Base-by-base conservation (phyloP, 2,797 vertebrate genomes). In the Podarcis lilfordi region DNA sequence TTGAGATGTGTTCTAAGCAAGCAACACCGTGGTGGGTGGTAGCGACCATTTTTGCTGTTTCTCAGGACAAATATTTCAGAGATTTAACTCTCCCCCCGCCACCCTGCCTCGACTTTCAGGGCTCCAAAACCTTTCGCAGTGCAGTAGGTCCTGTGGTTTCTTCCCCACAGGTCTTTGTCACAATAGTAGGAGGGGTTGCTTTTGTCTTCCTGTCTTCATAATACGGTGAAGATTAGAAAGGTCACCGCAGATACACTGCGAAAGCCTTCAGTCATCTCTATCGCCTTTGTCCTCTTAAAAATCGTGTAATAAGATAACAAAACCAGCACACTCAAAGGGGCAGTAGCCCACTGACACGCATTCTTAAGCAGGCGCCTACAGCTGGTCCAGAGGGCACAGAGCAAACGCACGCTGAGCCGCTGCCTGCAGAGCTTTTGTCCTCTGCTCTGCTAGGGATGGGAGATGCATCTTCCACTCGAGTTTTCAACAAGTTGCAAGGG, bases 251-350 rank as follows among this genome's bases (percentile, higher is more conserved):
- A 93, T 40, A 69, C 86, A 8, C 92, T 32, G 61, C 88, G 90
- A 88, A 93, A 87, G 94, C 88, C 92, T 92, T 92, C 80, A 35
- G 21, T 5, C 66, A 61, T 86, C 59, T 82, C 90, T 86, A 32
- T 61, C 86, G 86, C 91, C 89, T 90, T 93, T 91, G 77, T 90
- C 89, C 90, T 89, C 92, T 94, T 91, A 93, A 86, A 92, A 94
- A 91, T 91, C 80, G 78, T 82, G 91, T 80, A 91, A 94, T 35
- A 91, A 89, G 87, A 64, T 19, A 77, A 95, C 89, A 94, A 95
- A 95, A 91, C 76, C 89, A 80, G 5, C 50, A 75, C 80, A 35
- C 80, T 89, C 19, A 43, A 25, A 84, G 91, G 88, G 92, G 86
- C 89, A 93, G 92, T 82, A 86, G 91, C 86, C 69, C 13, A 23